Base-by-base conservation (phyloP, 2,888 invertebrate genomes). In the Agrotis puta region DNA sequence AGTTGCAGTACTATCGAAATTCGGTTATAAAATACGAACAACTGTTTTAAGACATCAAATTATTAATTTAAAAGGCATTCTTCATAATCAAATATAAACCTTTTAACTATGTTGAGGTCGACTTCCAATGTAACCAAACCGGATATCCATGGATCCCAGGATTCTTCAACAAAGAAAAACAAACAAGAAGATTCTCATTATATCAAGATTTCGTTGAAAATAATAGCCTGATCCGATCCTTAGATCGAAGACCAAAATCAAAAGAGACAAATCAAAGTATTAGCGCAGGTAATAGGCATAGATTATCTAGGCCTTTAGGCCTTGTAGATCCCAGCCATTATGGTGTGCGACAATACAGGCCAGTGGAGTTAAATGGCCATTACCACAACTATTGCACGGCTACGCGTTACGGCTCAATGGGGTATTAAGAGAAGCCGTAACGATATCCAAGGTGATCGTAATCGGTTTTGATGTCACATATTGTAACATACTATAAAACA, bases 301-400 rank as follows among this genome's bases (percentile, higher is more conserved):
- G 48, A 72, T 77, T 59, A 77, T 74, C 74, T 54, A 79, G 50
- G 74, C n/a, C 18, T 66, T 63, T 22, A 79, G 62, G 63, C 27
- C 50, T 64, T 79, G 66, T 77, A 61, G 63, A 74, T 79, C 59
- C 43, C 20, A 51, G 51, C 63, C 24, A 61, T 67, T 64, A 74
- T 51, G 11, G 79, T n/a, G 53, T 66, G 79, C 14, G 79, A 79
- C 77, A 77, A 79, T 79, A 67, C 74, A 74, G 47, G 43, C n/a
- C n/a, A 59, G 22, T 43, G 47, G 63, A 63, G 63, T 79, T 77
- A 79, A 79, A 77, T 63, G 59, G 53, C 74, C 54, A 79, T 79
- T 79, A 79, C 63, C 45, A 50, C 79, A 79, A 73, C 64, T 72
- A 75, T 77, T 75, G 53, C 62, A 64, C 56, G 59, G 63, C 50